A percentile compares a stretch with the other conserved stretches of the same genome.
phyloP scores from a whole-genome alignment of 2,888 invertebrate genomes.

The Aphodius granarius region DNA sequence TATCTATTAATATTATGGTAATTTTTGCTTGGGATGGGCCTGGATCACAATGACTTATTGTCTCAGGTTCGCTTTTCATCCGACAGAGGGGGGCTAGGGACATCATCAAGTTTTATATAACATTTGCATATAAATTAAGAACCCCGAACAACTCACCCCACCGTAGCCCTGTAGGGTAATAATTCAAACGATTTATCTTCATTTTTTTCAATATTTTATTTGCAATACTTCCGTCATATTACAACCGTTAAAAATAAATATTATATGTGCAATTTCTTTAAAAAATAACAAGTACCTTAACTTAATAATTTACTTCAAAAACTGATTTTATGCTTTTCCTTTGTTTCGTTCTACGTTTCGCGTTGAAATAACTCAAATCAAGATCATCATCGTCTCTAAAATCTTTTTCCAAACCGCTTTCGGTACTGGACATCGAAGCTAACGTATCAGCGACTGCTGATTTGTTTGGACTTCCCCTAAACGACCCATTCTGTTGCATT shows the following conservation, averaged over 20 bases:
- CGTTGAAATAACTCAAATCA: constrained; percentile 23
- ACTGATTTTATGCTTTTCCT: constrained; percentile 25
- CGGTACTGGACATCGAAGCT: constrained; percentile 24
- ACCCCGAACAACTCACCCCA: not conserved
- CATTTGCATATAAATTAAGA: constrained; percentile 13
- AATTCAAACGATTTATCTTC: not conserved
- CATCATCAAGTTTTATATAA: constrained; percentile 6
- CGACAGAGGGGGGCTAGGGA: not conserved
- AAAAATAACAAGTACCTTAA: not conserved
- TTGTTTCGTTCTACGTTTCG: constrained; percentile 16
- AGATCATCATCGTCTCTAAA: constrained; percentile 23
- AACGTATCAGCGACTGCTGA: constrained; percentile 22
- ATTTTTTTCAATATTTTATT: not conserved
- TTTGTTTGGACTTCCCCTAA: constrained; percentile 22
- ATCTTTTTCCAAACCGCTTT: constrained; percentile 16
- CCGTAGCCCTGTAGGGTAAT: too few relatives aligned
- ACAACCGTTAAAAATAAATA: not conserved
- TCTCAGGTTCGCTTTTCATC: not conserved
- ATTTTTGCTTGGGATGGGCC: not conserved
- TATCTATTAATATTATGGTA: not conserved
- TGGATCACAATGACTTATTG: constrained; percentile 9
- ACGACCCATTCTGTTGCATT: constrained; percentile 18
- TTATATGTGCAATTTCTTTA: not conserved
- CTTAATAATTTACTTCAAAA: constrained; percentile 25
- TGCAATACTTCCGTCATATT: not conserved